Base-by-base conservation (phyloP, 64 coral and sea anemone genomes). In the Dendrophyllia cribrosa region DNA sequence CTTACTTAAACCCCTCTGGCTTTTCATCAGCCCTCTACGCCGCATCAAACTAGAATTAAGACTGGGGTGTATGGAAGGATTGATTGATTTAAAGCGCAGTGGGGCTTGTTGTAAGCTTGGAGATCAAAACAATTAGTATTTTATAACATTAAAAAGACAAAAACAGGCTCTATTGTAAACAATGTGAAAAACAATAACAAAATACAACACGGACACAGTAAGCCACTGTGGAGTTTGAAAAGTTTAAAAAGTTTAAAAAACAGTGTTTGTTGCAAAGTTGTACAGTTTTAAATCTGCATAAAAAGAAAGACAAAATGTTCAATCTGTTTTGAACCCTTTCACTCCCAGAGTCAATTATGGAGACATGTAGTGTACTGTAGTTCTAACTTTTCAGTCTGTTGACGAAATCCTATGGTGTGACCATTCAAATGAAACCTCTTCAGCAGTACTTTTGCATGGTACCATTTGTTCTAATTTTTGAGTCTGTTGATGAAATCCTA, bases 61-160 rank as follows among this genome's bases (percentile, higher is more conserved):
- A 75, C 85, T 96, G 89, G 84, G 55, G 84, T 88, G 94, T 96
- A 96, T 96, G 94, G 85, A 78, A 92, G 76, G 62, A 88, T 85
- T 67, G 85, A 87, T 76, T 72, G 66, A 77, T 84, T 84, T 67
- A 68, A 84, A 87, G 77, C 87, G 94, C 87, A 48, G 94, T 96
- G 94, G 88, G 88, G 90, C 86, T 92, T 96, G 94, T 96, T 84
- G 94, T 96, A 96, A 88, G 94, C 89, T 96, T 92, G 56, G 48
- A 89, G 64, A 70, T 75, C 66, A 89, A 72, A 56, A 81, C 19
- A 7, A 68, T 84, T 84, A 84, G 80, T 84, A 84, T 67, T 25
- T 47, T 51, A 60, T 43, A 64, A 58, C 60, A 61, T 61, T 14
- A 3, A 25, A 23, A 14, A 7, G n/a, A 61, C n/a, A 61, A 60